A percentile compares a stretch with the other conserved stretches of the same genome.
These are phyloP conservation scores for Spinus olivaceus DNA, from an alignment of 2,797 vertebrate genomes.

Conservation along the genomic window DNA sequence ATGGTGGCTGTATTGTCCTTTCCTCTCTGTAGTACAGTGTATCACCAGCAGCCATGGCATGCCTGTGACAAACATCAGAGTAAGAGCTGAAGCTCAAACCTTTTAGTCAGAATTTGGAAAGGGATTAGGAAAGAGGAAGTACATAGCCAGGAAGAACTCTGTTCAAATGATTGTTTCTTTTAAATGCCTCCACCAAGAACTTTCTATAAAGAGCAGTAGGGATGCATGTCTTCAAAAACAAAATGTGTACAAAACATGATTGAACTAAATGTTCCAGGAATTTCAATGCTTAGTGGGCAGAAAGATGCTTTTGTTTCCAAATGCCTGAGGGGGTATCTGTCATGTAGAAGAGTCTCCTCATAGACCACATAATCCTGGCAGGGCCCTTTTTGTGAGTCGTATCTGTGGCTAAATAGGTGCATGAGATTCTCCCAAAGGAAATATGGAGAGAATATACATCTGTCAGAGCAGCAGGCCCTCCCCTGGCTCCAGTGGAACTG, in stretches of 20 bases:
- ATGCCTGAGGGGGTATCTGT: not conserved
- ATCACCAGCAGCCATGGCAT: not conserved
- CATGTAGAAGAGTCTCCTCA: not conserved
- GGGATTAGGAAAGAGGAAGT: not conserved
- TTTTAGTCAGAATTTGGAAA: not conserved
- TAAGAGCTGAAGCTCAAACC: not conserved
- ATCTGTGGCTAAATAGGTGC: not conserved
- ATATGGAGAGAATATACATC: rapidly evolving
- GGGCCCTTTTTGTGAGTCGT: not conserved
- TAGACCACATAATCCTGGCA: not conserved
- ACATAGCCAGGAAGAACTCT: not conserved
- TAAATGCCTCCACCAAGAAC: not conserved
- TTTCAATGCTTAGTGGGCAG: not conserved
- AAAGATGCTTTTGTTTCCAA: not conserved
- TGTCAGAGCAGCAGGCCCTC: not conserved
- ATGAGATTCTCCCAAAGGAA: not conserved
- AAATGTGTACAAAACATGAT: not conserved
- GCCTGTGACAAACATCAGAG: not conserved
- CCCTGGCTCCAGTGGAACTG: not conserved
- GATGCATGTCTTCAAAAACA: not conserved
- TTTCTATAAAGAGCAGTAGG: not conserved
- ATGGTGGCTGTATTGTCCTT: not conserved
- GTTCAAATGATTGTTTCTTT: not conserved
- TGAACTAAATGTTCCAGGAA: not conserved
- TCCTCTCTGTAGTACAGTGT: not conserved